Base-by-base conservation (phyloP, 2,113 vertebrate genomes). In the Nettapus auritus region DNA sequence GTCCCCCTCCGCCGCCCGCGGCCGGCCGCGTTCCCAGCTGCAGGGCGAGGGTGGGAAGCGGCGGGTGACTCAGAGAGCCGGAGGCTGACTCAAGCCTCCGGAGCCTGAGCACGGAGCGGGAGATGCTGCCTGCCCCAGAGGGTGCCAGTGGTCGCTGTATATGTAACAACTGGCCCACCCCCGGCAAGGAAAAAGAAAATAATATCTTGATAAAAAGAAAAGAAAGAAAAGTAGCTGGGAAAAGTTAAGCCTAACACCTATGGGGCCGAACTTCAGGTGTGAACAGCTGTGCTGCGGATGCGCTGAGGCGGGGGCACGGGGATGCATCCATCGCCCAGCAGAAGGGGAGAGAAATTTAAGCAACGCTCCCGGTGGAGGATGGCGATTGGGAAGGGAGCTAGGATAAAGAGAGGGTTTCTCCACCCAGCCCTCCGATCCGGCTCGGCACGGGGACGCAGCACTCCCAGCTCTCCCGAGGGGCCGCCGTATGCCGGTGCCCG, bases 391-490 rank as follows among this genome's bases (percentile, higher is more conserved):
- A 5, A 74, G 18, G 67, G 22, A 42, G 14, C 44, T 36, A 44
- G 64, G 28, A 19, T 4, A 50, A 25, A 40, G 16, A 33, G 57
- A 38, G 28, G 38, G 25, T 38, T 73, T 88, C 63, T 75, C 22
- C 38, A 13, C 53, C 16, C 33, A 77, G 0, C 8, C n/a, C 46
- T 48, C 46, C 20, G 20, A n/a, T 34, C 9, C 9, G 11, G 28
- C 29, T 70, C 25, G 18, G 62, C 79, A 62, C 8, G 42, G 73
- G 40, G 71, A 42, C 16, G 42, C 26, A 21, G n/a, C 15, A 44
- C 29, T 33, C 3, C 7, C 0, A 2, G 1, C 15, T 26, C 20
- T 26, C 21, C 59, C 8, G 0, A 38, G 42, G 16, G 13, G 14
- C 10, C 1, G 3, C 66, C 14, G 1, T 13, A 11, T 40, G 21